Percentiles rank a stretch among this genome's conserved stretches.
Evolutionary conservation across 2,797 vertebrate species (phyloP).

Genomic region (Acrocephalus scirpaceus): DNA sequence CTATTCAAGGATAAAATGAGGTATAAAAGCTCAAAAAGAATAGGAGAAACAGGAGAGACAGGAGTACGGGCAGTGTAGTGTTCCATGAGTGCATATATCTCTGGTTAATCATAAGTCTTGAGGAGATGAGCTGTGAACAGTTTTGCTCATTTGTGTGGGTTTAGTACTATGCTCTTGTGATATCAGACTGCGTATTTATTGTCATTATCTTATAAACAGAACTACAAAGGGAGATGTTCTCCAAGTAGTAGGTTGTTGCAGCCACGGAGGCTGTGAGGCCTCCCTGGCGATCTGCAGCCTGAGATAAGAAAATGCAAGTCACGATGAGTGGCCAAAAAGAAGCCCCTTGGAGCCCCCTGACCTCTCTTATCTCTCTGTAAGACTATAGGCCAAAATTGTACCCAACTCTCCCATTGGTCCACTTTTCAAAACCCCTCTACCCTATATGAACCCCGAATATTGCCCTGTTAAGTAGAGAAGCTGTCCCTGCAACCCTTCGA

Average conservation of each 20-base stretch:
- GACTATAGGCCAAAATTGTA: too few relatives aligned
- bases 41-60: background rate
- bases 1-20: background rate
- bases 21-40: background rate
- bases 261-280: too few relatives aligned
- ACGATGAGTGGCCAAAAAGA: too few relatives aligned
- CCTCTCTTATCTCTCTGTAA: too few relatives aligned
- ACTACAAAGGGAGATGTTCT: background rate
- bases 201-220: background rate
- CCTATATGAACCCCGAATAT: too few relatives aligned
- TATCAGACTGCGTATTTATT: background rate
- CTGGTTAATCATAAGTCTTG: background rate
- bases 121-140: background rate
- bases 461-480: too few relatives aligned
- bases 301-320: too few relatives aligned
- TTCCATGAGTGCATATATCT: background rate
- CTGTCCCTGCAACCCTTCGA: too few relatives aligned
- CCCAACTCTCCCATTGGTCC: too few relatives aligned
- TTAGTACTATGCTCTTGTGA: background rate
- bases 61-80: rapidly evolving
- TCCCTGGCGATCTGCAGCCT: too few relatives aligned
- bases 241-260: background rate
- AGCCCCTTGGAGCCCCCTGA: too few relatives aligned
- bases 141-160: background rate
- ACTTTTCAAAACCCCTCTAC: too few relatives aligned